Base-by-base conservation (phyloP, 2,888 invertebrate species). In the Rugalucina vietnamica region DNA sequence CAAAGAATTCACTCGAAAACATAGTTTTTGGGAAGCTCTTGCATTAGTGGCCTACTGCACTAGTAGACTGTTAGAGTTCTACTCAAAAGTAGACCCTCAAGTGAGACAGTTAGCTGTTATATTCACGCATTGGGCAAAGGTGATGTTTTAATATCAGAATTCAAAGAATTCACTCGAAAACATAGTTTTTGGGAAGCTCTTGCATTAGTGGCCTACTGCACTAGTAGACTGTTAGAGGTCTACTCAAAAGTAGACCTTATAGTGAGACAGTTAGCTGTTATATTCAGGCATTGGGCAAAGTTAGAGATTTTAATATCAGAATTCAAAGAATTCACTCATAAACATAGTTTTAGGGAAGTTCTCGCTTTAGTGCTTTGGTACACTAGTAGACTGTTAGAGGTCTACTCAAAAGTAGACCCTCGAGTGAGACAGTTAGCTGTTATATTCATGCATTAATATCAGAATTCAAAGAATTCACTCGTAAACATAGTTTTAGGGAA, bases 1-100 rank as follows among this genome's bases (percentile, higher is more conserved):
- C 54, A 54, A 27, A 10, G 5, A 54, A 27, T 8, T 54, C n/a
- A n/a, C n/a, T 24, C 24, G 21, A 37, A 54, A 27, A 54, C 12
- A 27, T 12, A 54, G 18, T 54, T 54, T 54, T 54, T 57, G 37
- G n/a, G n/a, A n/a, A n/a, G n/a, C n/a, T n/a, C n/a, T n/a, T n/a
- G n/a, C n/a, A n/a, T n/a, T n/a, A n/a, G 81, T 89, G 2, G 96
- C 96, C 4, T 93, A 95, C 75, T 94, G 95, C 83, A 96, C 96
- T 88, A 96, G 96, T 0, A 89, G 93, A 69, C 93, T 96, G 81
- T 93, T 96, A 29, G 88, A 92, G 5, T 90, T 95, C 5, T 96
- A 96, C 89, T 92, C 95, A 27, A 88, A 93, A 43, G 95, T 96
- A 77, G 96, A 96, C 93, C 84, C 90, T 0, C 91, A 96, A 72